Evolutionary conservation across 2,113 vertebrate genomes (phyloP), one percentile per base, ranked within the genome.

Genomic region (Ctenodactylus gundi): DNA sequence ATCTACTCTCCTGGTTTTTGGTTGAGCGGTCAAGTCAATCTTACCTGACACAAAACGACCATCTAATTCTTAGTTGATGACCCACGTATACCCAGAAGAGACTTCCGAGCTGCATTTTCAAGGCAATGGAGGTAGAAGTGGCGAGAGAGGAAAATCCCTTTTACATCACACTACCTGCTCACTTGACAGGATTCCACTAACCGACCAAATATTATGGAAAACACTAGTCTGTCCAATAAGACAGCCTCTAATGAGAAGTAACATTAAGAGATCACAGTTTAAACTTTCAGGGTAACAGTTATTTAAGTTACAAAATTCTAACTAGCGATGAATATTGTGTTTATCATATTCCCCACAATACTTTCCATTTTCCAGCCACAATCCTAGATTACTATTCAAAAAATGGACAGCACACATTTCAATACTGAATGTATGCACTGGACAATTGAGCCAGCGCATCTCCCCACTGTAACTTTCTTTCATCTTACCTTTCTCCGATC

Each of bases 1-100:
- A 98, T 97, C 98, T 94, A 96, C 92, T 96, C 97, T 98, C 98
- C 98, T 97, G 96, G 95, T 98, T 98, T 98, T 98, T 98, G 97
- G 97, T 97, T 98, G 98, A 98, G 97, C 98, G 97, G 96, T 94
- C 93, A 87, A 93, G 96, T 90, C 94, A 95, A 85, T 92, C 96
- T 98, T 97, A 97, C 95, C 97, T 97, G 96, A 97, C 96, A 98
- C 58, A 97, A 97, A 97, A 97, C 96, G 94, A 97, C 91, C 91
- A 68, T 93, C 87, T 83, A 92, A 96, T 97, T 96, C 96, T 97
- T 98, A 98, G 97, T 94, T 97, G 95, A 95, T 92, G 97, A 96
- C 93, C 84, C 91, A 95, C 84, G 90, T 97, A 97, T 96, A 94
- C 96, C 97, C 76, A 49, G 88, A 97, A 97, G 95, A 90, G 95